phyloP scores from a whole-genome alignment of 2,113 vertebrate genomes.

The Cephalopholis sonnerati region DNA sequence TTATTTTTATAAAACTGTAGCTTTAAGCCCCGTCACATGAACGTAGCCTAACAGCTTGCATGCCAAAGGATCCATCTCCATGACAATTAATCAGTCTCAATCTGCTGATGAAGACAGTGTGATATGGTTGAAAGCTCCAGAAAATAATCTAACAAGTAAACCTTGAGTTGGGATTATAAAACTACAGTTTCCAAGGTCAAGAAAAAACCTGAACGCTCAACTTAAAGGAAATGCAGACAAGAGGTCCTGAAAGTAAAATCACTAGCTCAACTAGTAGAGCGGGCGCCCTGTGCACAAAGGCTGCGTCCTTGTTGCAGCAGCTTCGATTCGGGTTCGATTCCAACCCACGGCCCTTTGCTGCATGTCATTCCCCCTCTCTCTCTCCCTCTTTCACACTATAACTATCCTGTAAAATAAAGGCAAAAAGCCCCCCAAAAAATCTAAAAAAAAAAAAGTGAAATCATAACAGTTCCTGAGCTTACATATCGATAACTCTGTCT shows the following conservation, averaged over 20 bases:
- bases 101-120: background rate
- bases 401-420: no score
- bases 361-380: no score
- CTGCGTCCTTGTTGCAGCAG: no score
- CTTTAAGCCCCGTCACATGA: no score
- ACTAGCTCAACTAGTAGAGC: no score
- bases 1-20: no score
- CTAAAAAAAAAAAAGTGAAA: no score
- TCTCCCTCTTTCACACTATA: no score
- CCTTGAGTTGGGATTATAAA: background rate
- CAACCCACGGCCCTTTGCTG: no score
- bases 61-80: background rate
- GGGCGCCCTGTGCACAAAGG: no score
- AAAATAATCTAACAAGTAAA: background rate
- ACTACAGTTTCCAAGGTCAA: background rate
- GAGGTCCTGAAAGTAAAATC: background rate
- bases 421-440: no score
- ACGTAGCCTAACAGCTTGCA: background rate
- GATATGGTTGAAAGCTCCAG: background rate
- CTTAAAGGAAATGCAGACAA: background rate
- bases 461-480: background rate
- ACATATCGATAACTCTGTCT: background rate
- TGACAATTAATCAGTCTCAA: background rate
- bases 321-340: no score
- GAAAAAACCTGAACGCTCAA: background rate